phyloP scores from a whole-genome alignment of 2,797 vertebrate species.

The Arctocebus calabarensis region DNA sequence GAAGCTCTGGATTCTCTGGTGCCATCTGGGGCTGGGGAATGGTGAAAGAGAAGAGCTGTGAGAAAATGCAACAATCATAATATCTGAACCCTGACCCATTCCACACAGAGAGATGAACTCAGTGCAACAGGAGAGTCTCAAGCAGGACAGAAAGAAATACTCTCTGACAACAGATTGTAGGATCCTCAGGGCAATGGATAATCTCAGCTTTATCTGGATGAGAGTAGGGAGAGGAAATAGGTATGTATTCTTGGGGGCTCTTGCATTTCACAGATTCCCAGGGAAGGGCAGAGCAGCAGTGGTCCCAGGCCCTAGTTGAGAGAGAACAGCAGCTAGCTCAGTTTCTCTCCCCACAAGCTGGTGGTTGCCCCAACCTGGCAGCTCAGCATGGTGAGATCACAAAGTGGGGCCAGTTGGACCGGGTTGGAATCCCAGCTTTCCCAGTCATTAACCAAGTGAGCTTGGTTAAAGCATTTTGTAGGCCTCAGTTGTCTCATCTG shows the following conservation, averaged over 20 bases:
- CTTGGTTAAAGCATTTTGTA: background rate
- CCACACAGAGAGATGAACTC: background rate
- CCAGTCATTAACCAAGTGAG: background rate
- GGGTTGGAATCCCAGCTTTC: background rate
- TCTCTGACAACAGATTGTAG: background rate
- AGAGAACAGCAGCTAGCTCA: background rate
- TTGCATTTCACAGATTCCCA: background rate
- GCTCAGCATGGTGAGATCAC: background rate
- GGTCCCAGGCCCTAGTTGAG: background rate
- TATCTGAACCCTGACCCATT: background rate
- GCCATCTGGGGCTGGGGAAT: background rate
- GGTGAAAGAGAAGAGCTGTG: background rate
- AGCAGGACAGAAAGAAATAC: background rate
- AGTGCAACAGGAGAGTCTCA: background rate
- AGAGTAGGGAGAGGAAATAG: background rate
- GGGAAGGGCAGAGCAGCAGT: background rate
- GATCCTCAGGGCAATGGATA: background rate
- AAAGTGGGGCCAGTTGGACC: background rate
- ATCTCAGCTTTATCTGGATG: constrained; percentile 10
- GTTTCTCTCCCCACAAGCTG: background rate
- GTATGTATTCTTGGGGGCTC: background rate
- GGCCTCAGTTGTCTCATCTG: constrained; percentile 36
- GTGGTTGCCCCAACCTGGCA: background rate
- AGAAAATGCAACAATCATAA: background rate
- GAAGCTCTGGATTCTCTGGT: background rate